Percentiles rank a stretch among this genome's conserved stretches.
Conservation (phyloP, 2,113 vertebrate genomes). For the Phrynosoma blainvillii region DNA sequence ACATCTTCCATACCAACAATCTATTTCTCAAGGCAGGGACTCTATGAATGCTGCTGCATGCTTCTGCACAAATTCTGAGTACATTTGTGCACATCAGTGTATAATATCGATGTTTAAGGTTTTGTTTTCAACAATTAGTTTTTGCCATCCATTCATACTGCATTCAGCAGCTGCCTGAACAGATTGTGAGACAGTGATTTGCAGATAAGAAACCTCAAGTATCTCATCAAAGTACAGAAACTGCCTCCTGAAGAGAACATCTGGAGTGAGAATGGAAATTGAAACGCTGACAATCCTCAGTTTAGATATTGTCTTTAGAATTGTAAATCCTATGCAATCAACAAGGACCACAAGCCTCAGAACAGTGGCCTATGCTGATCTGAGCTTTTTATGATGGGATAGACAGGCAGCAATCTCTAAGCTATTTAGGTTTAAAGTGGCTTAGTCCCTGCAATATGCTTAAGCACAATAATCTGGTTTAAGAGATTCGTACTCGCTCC, state of each 20-base stretch:
- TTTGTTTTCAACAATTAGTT: neutral
- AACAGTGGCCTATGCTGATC: neutral
- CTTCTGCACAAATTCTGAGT: no score
- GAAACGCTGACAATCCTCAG: no score
- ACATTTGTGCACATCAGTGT: no score
- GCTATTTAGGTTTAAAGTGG: neutral
- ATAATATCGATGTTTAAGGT: no score
- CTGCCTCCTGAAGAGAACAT: neutral
- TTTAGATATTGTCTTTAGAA: neutral
- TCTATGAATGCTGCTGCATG: no score
- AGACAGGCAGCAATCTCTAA: neutral
- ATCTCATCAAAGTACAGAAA: neutral
- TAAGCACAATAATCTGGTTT: neutral
- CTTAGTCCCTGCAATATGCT: neutral
- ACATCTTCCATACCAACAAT: no score
- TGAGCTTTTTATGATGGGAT: neutral
- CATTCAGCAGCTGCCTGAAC: neutral
- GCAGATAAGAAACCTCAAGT: neutral
- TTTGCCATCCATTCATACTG: no score
- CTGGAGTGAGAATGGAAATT: neutral
- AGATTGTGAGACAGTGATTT: neutral
- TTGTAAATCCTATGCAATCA: neutral
- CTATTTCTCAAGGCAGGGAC: no score
- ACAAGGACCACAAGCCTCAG: neutral
- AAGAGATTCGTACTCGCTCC: neutral